phyloP scores from a whole-genome alignment of 2,888 invertebrate species.

The Papilio elwesi region DNA sequence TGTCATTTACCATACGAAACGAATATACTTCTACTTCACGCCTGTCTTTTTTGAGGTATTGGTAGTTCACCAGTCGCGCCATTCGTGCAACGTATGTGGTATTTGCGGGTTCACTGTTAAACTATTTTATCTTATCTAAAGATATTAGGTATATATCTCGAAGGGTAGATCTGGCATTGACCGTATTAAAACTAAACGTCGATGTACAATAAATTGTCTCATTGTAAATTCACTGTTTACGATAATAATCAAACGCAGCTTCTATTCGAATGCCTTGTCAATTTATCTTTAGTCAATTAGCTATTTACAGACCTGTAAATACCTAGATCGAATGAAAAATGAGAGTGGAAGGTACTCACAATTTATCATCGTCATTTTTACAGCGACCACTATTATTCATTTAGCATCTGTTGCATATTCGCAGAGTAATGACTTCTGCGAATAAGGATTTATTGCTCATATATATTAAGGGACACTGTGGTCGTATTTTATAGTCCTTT shows the following conservation, averaged over 20 bases:
- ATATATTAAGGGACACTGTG: constrained; percentile 2
- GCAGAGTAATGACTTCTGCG: constrained; percentile 3
- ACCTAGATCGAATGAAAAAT: constrained; percentile 28
- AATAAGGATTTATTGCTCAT: constrained; percentile 14
- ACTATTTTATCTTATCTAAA: too few relatives aligned
- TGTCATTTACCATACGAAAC: too few relatives aligned
- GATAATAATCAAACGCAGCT: background rate
- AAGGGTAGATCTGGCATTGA: too few relatives aligned
- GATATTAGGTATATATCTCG: too few relatives aligned
- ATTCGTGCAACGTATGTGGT: too few relatives aligned
- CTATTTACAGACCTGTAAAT: background rate
- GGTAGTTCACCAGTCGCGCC: too few relatives aligned
- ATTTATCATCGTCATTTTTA: constrained; percentile 26
- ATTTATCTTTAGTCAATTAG: constrained; percentile 1
- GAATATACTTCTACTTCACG: too few relatives aligned
- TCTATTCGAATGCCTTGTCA: background rate
- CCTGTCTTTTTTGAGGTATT: too few relatives aligned
- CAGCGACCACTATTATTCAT: constrained; percentile 24
- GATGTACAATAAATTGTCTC: too few relatives aligned
- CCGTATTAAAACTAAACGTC: too few relatives aligned
- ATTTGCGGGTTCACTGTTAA: too few relatives aligned
- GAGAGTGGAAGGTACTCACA: background rate
- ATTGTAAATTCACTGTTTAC: too few relatives aligned
- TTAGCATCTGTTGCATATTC: constrained; percentile 26
- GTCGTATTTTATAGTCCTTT: constrained; percentile 1